Conservation (phyloP, 2,113 vertebrate species). For the Uria aalge region DNA sequence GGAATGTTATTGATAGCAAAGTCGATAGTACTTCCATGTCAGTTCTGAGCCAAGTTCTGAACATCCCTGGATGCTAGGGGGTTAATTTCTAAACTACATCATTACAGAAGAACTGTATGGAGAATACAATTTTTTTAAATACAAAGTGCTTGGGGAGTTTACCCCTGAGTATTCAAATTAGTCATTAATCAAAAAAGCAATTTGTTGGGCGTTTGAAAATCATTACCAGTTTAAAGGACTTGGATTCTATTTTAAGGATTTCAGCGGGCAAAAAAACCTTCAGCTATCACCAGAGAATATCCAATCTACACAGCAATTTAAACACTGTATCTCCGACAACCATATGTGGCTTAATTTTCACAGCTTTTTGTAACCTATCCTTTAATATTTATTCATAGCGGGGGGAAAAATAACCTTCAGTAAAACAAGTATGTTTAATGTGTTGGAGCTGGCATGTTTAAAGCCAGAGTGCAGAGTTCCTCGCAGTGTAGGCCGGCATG, state of each 20-base stretch:
- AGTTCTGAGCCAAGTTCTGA: background rate
- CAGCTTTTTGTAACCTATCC: background rate
- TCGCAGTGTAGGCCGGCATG: background rate
- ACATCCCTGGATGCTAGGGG: background rate
- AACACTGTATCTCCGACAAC: background rate
- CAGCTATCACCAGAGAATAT: slow-evolving; percentile 14
- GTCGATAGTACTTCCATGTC: background rate
- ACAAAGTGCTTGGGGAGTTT: background rate
- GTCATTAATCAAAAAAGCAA: slow-evolving; percentile 59
- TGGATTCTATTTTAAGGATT: slow-evolving; percentile 38
- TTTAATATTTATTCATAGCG: background rate
- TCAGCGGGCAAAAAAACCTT: background rate
- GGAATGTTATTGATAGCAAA: background rate
- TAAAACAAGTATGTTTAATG: background rate
- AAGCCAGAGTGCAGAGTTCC: background rate
- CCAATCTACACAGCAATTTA: background rate
- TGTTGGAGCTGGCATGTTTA: background rate
- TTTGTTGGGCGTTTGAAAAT: slow-evolving; percentile 43
- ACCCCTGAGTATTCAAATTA: slow-evolving; percentile 33
- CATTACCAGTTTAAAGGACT: slow-evolving; percentile 12
- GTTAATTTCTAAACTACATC: background rate
- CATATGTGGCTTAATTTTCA: background rate
- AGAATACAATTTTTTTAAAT: slow-evolving; percentile 16
- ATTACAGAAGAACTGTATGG: background rate
- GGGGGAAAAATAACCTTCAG: background rate